These are phyloP conservation scores for Thalassophryne amazonica DNA, from an alignment of 2,797 vertebrate species.

Conservation along the genomic window DNA sequence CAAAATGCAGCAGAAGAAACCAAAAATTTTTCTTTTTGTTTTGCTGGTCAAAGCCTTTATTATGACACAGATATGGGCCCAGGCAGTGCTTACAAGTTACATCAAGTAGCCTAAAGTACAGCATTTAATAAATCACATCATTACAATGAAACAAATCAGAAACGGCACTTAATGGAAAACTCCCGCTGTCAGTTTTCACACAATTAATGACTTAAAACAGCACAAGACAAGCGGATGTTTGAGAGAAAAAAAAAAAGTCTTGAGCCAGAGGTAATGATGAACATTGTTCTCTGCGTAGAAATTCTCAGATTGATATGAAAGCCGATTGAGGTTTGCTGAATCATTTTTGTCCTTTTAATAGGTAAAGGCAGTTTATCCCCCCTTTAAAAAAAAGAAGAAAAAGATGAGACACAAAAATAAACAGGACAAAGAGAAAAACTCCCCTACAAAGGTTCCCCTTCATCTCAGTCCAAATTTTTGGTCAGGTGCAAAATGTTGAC, in stretches of 20 bases:
- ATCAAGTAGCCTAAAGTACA: conserved; percentile 68
- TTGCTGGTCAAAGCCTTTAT: conserved; percentile 70
- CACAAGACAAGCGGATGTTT: conserved; percentile 52
- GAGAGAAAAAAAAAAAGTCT: conserved; percentile 20
- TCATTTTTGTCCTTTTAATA: conserved; percentile 2
- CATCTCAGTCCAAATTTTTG: not conserved
- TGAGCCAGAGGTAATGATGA: conserved; percentile 36
- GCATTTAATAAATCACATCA: conserved; percentile 67
- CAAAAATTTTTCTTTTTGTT: conserved; percentile 5
- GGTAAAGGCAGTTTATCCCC: conserved; percentile 48
- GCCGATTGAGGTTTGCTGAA: conserved; percentile 19
- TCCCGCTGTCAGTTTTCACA: conserved; percentile 26
- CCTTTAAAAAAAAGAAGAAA: no score
- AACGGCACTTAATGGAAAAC: conserved; percentile 60
- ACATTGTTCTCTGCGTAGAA: conserved; percentile 39
- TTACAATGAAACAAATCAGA: conserved; percentile 63
- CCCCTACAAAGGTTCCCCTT: conserved; percentile 2
- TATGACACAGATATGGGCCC: conserved; percentile 69
- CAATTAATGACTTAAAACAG: conserved; percentile 52
- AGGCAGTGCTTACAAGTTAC: conserved; percentile 73
- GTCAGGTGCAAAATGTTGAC: conserved; percentile 20
- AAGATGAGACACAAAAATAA: no score
- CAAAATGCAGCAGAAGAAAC: conserved; percentile 27
- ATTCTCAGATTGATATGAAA: conserved; percentile 47
- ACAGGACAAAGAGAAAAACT: not conserved